Evolutionary conservation across 2,888 invertebrate genomes (phyloP), one percentile per base, ranked within the genome.

Genomic region (Callosobruchus maculatus): DNA sequence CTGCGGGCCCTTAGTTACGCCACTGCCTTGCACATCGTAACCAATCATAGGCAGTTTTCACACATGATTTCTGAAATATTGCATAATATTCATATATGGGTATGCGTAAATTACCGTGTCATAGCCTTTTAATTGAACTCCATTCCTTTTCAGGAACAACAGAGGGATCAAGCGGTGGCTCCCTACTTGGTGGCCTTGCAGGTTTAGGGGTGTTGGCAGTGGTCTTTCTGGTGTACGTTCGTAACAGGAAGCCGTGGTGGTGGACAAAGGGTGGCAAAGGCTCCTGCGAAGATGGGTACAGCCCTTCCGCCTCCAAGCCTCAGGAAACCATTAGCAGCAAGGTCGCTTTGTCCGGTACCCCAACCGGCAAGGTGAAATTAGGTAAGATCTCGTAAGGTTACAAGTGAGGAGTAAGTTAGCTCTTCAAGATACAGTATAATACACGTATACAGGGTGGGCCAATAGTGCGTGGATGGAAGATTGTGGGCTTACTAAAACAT

Each of bases 201-300:
- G 95, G 94, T 78, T 93, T 97, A 85, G 93, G 96, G 73, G 92
- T 93, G 22, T 89, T 97, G 76, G 90, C 97, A 80, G 89, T 97
- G 82, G 92, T 97, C 79, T 91, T 97, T 83, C 93, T 96, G 83
- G 90, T 97, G 80, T 97, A 97, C 88, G 91, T 97, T 80, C 95
- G 95, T 85, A 93, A 96, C 83, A 93, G 92, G 87, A 89, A 93
- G 85, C 90, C 92, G 85, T 93, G 94, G 87, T 90, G 94, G 87
- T 89, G 91, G 74, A 72, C 72, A 83, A 92, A 92, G 84, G 76
- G 90, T 90, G 71, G 88, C 76, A 90, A 92, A 79, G 88, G 90
- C 70, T 92, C 92, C 84, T 91, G 92, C 83, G 91, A 92, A 82
- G 90, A 89, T 78, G 87, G 88, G 30, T 84, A 87, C 79, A 86